phyloP scores from a whole-genome alignment of 2,797 vertebrate genomes.

The Chiloscyllium punctatum region DNA sequence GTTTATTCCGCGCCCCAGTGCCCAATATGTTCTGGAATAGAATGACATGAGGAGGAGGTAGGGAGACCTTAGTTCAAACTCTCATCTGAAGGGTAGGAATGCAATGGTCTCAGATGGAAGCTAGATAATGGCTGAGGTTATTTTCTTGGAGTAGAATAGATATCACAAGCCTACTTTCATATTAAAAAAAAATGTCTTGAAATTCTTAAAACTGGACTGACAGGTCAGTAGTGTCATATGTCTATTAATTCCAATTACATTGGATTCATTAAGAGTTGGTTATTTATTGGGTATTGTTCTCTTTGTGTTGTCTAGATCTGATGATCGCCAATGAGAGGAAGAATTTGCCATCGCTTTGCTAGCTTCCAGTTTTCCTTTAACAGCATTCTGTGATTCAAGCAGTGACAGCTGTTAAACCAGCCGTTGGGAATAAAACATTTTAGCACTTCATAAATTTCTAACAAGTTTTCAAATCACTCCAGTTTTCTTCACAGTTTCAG shows the following conservation, averaged over 20 bases:
- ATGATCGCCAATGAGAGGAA: neutral
- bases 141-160: neutral
- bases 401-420: conserved; percentile 79
- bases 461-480: conserved; percentile 94
- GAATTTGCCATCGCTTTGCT: neutral
- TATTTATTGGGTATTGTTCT: neutral
- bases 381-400: conserved; percentile 50
- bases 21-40: too few species aligned
- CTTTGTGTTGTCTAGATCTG: neutral
- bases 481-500: conserved; percentile 72
- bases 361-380: neutral
- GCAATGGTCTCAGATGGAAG: neutral
- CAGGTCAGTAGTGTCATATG: neutral
- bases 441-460: conserved; percentile 99
- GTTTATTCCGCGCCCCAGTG: too few species aligned
- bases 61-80: neutral
- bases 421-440: conserved; percentile 90
- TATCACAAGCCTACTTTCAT: neutral
- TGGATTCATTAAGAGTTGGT: neutral
- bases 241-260: neutral
- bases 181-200: neutral
- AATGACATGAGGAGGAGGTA: too few species aligned
- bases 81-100: neutral
- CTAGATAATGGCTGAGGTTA: neutral
- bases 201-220: neutral